phyloP scores from a whole-genome alignment of 2,797 vertebrate species.

The Echeneis naucrates region DNA sequence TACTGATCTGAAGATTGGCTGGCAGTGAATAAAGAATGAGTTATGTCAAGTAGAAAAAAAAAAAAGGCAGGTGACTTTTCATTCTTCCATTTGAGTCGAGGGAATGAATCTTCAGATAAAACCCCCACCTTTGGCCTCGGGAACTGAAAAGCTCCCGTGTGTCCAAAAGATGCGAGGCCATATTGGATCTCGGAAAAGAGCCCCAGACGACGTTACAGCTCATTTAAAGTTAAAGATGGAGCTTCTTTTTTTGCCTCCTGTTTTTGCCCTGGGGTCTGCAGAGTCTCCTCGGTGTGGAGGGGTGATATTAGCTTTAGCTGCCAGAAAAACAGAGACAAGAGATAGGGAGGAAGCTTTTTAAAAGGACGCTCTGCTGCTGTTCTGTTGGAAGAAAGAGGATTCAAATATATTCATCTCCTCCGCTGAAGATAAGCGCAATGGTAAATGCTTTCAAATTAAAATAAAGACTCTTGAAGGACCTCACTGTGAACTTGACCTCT shows the following conservation, averaged over 20 bases:
- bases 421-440: background rate
- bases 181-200: constrained; percentile 54
- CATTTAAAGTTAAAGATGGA: constrained; percentile 70
- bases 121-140: constrained; percentile 59
- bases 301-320: constrained; percentile 40
- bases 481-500: no score
- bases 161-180: constrained; percentile 46
- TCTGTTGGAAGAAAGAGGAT: background rate
- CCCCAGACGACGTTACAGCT: constrained; percentile 61
- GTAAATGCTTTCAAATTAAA: background rate
- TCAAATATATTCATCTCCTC: background rate
- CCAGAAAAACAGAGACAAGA: constrained; percentile 9
- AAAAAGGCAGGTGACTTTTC: constrained; percentile 57
- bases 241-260: constrained; percentile 3
- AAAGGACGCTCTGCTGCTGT: background rate
- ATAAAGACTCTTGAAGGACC: background rate
- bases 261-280: constrained; percentile 20
- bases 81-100: constrained; percentile 55
- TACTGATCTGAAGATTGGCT: constrained; percentile 49
- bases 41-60: constrained; percentile 49
- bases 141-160: constrained; percentile 58
- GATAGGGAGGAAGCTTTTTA: constrained; percentile 30
- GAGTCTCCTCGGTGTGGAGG: constrained; percentile 34
- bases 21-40: constrained; percentile 57
- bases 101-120: constrained; percentile 72